These are phyloP conservation scores for Eclectus roratus DNA, from an alignment of 2,113 vertebrate species.

Conservation along the genomic window DNA sequence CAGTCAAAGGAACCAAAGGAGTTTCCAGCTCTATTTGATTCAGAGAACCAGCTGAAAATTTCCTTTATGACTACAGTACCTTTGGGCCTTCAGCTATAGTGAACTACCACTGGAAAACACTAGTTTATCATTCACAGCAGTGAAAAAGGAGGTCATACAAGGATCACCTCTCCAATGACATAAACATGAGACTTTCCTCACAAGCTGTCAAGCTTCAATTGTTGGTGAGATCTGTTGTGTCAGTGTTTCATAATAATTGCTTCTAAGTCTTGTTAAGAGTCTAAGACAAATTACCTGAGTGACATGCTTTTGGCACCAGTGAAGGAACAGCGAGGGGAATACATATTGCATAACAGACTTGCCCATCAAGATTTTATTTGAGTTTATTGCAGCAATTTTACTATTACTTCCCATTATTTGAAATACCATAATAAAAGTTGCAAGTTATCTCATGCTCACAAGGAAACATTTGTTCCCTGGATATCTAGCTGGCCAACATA, in stretches of 20 bases:
- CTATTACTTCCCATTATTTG: constrained; percentile 36
- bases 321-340: background rate
- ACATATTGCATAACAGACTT: constrained; percentile 29
- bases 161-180: constrained; percentile 63
- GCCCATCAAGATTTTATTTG: constrained; percentile 23
- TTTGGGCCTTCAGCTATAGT: constrained; percentile 30
- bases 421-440: background rate
- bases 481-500: background rate
- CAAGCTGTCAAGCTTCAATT: constrained; percentile 66
- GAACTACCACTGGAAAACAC: background rate
- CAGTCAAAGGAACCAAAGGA: constrained; percentile 22
- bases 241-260: constrained; percentile 69
- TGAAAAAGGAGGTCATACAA: constrained; percentile 59
- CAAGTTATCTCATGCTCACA: constrained; percentile 12
- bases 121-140: constrained; percentile 57
- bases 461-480: background rate
- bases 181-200: constrained; percentile 66
- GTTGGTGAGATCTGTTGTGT: constrained; percentile 68
- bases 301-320: constrained; percentile 59
- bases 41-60: constrained; percentile 27
- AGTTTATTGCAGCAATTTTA: constrained; percentile 28
- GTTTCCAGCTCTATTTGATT: constrained; percentile 34
- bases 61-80: background rate
- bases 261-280: constrained; percentile 66
- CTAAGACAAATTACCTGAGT: constrained; percentile 65